These are phyloP conservation scores for Paramuricea clavata DNA, from an alignment of 92 coral and sea anemone species.

Conservation along the genomic window DNA sequence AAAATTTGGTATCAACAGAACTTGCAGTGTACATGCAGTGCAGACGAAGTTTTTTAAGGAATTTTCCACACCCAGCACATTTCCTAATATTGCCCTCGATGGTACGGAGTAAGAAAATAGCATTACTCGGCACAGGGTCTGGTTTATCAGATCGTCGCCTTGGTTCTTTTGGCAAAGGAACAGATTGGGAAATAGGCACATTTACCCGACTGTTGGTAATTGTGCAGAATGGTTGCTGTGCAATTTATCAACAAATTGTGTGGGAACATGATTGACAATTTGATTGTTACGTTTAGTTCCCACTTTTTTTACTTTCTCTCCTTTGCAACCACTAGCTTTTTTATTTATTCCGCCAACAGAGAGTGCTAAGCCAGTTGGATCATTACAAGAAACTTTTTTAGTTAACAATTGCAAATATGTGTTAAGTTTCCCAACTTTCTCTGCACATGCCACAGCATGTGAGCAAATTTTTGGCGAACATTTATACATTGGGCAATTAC, in stretches of 20 bases:
- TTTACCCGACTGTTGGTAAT: not conserved
- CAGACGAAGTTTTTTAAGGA: slow-evolving; percentile 40
- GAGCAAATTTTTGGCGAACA: not conserved
- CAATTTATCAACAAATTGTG: not conserved
- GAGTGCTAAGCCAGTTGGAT: slow-evolving; percentile 8
- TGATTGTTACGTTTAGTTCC: not conserved
- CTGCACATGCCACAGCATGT: not conserved
- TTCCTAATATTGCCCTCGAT: slow-evolving; percentile 62
- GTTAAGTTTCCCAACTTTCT: not conserved
- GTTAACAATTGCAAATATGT: not conserved
- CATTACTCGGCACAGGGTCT: not conserved
- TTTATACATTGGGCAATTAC: not conserved
- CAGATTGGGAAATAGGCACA: not conserved
- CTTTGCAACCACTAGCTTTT: not conserved
- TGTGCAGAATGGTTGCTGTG: not conserved
- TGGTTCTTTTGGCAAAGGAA: not conserved
- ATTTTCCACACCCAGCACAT: slow-evolving; percentile 59
- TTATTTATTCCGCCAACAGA: not conserved
- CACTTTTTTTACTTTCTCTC: not conserved
- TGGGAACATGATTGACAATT: not conserved
- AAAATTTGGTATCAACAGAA: slow-evolving; percentile 1
- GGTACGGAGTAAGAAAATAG: not conserved
- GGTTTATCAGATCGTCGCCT: not conserved
- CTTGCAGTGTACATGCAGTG: slow-evolving; percentile 8
- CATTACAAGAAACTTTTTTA: not conserved